Conservation (phyloP, 2,888 invertebrate genomes). For the Pachymerium ferrugineum region DNA sequence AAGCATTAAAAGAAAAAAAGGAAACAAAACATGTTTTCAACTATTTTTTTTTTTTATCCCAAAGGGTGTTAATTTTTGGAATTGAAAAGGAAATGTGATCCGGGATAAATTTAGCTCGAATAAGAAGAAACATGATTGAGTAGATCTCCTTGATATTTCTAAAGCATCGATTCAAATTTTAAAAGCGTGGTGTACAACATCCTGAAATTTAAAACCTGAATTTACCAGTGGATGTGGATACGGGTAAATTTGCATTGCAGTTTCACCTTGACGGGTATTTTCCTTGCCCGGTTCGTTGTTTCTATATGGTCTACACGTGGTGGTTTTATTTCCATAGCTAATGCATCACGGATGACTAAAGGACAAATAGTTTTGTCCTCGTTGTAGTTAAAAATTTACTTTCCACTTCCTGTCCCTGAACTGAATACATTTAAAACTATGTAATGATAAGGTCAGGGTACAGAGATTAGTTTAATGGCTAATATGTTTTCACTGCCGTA, state of each 20-base stretch:
- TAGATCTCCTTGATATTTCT: neutral
- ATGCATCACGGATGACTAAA: constrained; percentile 25
- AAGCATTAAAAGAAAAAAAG: no score
- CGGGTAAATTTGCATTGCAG: neutral
- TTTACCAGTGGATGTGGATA: neutral
- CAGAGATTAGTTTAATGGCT: neutral
- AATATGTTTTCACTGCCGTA: neutral
- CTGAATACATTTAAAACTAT: constrained; percentile 20
- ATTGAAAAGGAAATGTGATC: neutral
- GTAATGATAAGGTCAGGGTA: constrained; percentile 27
- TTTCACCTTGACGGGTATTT: neutral
- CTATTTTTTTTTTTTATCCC: neutral
- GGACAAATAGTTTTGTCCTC: constrained; percentile 25
- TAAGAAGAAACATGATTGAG: neutral
- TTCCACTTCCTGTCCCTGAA: constrained; percentile 19
- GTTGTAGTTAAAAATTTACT: constrained; percentile 22
- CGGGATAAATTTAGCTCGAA: neutral
- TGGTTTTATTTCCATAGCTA: constrained; percentile 11
- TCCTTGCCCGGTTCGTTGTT: neutral
- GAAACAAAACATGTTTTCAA: no score
- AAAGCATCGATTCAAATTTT: neutral
- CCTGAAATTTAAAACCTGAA: neutral
- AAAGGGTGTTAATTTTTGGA: neutral
- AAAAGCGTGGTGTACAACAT: neutral
- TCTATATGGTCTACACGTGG: neutral